Conservation (phyloP, 2,113 vertebrate genomes). For the Hypanus sabinus region DNA sequence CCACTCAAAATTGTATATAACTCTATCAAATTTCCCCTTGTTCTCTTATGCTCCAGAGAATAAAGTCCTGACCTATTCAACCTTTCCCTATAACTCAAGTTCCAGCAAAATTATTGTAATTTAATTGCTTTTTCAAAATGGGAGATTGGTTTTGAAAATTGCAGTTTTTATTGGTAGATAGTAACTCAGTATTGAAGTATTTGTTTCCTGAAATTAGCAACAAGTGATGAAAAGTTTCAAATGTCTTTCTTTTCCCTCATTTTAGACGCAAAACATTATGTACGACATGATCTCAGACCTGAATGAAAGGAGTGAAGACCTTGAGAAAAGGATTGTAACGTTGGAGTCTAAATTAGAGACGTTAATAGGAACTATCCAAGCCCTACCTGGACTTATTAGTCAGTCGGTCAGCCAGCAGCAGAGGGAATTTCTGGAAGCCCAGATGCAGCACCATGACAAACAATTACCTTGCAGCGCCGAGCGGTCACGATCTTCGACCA, state of each 20-base stretch:
- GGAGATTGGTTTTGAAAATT: not conserved
- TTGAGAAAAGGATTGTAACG: slow-evolving; percentile 92
- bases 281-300: slow-evolving; percentile 98
- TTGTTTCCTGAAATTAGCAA: not conserved
- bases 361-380: slow-evolving; percentile 86
- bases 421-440: slow-evolving; percentile 85
- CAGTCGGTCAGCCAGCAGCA: slow-evolving; percentile 93
- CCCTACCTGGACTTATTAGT: slow-evolving; percentile 89
- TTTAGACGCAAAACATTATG: slow-evolving; percentile 97
- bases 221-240: slow-evolving; percentile 35
- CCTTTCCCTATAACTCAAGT: too few species aligned
- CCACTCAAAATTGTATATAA: too few species aligned
- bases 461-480: slow-evolving; percentile 70
- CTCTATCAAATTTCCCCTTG: too few species aligned
- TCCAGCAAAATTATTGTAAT: too few species aligned
- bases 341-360: slow-evolving; percentile 95
- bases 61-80: too few species aligned
- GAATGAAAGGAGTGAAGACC: slow-evolving; percentile 94
- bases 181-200: not conserved
- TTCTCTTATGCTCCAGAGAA: too few species aligned
- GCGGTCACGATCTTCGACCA: slow-evolving; percentile 81
- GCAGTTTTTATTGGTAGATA: slow-evolving; percentile 13
- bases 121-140: slow-evolving; percentile 24
- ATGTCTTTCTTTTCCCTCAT: slow-evolving; percentile 45
- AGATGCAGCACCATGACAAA: slow-evolving; percentile 85